Conservation (phyloP, 2,888 invertebrate genomes). For the Erebia epiphron region DNA sequence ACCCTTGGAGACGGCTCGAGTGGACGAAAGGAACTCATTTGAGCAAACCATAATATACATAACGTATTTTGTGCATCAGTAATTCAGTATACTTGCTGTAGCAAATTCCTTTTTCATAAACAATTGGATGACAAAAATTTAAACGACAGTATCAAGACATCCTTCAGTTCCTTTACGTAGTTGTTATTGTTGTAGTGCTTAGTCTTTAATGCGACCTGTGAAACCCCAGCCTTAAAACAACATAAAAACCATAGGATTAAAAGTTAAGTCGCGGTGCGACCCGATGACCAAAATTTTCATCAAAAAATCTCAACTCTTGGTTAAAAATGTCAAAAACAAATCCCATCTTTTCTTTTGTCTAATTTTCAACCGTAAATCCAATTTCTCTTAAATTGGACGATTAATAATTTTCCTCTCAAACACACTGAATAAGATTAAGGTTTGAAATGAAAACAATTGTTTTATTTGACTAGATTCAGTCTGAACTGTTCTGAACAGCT, state of each 20-base stretch:
- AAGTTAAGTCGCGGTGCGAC: constrained; percentile 16
- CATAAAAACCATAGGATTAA: constrained; percentile 27
- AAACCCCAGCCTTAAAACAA: constrained; percentile 15
- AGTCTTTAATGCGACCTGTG: neutral
- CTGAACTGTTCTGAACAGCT: neutral
- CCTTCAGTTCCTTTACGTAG: too few species aligned
- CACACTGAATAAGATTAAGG: constrained; percentile 17
- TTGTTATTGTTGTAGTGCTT: too few species aligned
- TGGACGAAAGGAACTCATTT: too few species aligned
- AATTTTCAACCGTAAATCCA: constrained; percentile 24
- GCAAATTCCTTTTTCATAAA: too few species aligned
- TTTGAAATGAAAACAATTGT: constrained; percentile 5
- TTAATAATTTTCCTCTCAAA: constrained; percentile 30
- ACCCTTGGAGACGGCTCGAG: too few species aligned
- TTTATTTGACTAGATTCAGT: neutral
- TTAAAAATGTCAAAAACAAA: constrained; percentile 36
- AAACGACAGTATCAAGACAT: too few species aligned
- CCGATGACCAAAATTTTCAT: constrained; percentile 16
- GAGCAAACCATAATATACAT: too few species aligned
- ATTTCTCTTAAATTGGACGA: constrained; percentile 34
- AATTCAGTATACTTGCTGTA: too few species aligned
- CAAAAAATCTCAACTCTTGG: constrained; percentile 29
- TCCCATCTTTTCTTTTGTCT: constrained; percentile 20
- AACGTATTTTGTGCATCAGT: too few species aligned
- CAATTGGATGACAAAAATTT: too few species aligned